Percentiles rank a stretch among this genome's conserved stretches.
Conservation (phyloP, 2,113 vertebrate species). For the Colaptes auratus region DNA sequence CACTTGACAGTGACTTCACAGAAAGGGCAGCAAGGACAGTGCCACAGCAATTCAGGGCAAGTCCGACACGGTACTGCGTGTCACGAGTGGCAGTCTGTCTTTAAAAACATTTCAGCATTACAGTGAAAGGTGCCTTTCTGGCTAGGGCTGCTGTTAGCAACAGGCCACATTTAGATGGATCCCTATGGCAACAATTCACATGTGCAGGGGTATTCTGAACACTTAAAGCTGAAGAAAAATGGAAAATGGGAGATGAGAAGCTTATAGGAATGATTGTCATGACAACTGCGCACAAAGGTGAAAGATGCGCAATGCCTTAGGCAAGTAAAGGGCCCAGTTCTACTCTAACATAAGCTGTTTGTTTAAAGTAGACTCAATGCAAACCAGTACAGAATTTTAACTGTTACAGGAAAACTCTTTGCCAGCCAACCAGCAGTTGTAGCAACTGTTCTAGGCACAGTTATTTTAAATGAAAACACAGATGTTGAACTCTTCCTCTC, state of each 20-base stretch:
- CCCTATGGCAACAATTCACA: neutral
- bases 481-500: slow-evolving; percentile 8
- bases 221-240: neutral
- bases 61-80: rapidly evolving
- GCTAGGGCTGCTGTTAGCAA: rapidly evolving
- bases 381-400: neutral
- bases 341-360: neutral
- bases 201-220: neutral
- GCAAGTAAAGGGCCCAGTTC: neutral
- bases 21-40: neutral
- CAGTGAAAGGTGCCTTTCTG: neutral
- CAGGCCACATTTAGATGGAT: neutral
- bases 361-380: neutral
- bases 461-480: slow-evolving; percentile 40
- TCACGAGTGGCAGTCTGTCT: neutral
- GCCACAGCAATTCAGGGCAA: rapidly evolving
- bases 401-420: neutral
- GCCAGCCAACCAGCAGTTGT: neutral
- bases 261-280: neutral
- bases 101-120: neutral
- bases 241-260: neutral
- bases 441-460: neutral
- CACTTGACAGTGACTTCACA: rapidly evolving
- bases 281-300: neutral
- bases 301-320: neutral